Base-by-base conservation (phyloP, 1,140 invertebrate genomes). In the Akabosia matsudoensis region DNA sequence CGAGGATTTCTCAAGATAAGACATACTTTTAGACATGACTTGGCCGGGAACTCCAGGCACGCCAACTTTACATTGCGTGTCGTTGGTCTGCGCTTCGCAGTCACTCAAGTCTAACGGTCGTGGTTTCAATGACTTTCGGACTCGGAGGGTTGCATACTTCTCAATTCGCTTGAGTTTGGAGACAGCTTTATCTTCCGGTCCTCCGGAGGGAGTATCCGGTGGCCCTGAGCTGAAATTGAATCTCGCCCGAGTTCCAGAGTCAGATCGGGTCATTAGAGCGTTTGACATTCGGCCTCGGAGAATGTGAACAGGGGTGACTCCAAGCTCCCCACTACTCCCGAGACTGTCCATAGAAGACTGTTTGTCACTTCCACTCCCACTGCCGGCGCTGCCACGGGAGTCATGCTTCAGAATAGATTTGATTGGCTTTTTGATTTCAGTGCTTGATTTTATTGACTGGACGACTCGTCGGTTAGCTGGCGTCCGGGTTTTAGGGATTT, bases 11-110 rank as follows among this genome's bases (percentile, higher is more conserved):
- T 81, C 79, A 31, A 81, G 64, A 37, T 73, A 77, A 2, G 76
- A 74, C 78, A 79, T 76, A 54, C 80, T 81, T 76, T 81, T 81
- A 18, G 76, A 61, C 80, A 81, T 81, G 0, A 79, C 14, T 26
- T 78, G 76, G 31, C 22, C 31, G 28, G 26, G 26, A 30, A 31
- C 61, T 7, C 61, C 61, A 67, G 61, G 70, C 37, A 24, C 37
- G 13, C 70, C 70, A 14, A 28, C 33, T 45, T 24, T 72, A 45
- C n/a, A 37, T 1, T 67, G 2, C 10, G n/a, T 10, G 13, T 67
- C 61, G 31, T 67, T 67, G 13, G 61, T 13, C 4, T 28, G 24
- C 13, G 26, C 28, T 67, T 72, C 70, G 4, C 33, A 72, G 45
- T 72, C 70, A 72, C 70, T 72, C 34, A 72, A 72, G 22, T 72